Conservation (phyloP, 2,113 vertebrate genomes). For the Phylloscopus whistleri region DNA sequence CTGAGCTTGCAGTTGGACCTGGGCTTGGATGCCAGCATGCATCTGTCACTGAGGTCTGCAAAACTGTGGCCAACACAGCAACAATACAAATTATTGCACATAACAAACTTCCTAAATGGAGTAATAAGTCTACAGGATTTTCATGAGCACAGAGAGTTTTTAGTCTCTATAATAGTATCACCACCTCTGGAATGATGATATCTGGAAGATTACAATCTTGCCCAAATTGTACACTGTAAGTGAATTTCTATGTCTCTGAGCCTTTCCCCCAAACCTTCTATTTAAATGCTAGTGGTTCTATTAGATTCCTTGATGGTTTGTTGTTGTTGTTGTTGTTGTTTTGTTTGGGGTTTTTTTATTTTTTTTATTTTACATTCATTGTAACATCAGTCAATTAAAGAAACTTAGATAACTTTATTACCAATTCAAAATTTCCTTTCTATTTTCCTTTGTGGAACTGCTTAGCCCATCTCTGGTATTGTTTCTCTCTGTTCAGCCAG, state of each 20-base stretch:
- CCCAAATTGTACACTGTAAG: not conserved
- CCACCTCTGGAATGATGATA: not conserved
- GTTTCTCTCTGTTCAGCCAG: not conserved
- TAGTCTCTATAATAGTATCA: not conserved
- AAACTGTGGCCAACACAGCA: not conserved
- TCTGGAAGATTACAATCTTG: not conserved
- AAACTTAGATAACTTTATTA: not conserved
- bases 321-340: too few species aligned
- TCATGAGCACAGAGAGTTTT: not conserved
- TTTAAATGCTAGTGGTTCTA: not conserved
- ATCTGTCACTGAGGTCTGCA: not conserved
- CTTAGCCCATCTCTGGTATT: not conserved
- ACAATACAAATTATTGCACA: fast-evolving
- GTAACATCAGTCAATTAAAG: not conserved
- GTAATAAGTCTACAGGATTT: not conserved
- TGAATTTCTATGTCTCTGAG: not conserved
- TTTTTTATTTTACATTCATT: not conserved
- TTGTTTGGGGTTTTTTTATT: too few species aligned
- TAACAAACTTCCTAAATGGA: not conserved
- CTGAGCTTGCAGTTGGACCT: not conserved
- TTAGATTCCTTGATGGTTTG: not conserved
- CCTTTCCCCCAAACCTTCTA: not conserved
- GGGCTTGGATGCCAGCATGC: not conserved
- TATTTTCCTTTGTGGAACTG: not conserved
- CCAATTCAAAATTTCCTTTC: not conserved